A percentile compares a stretch with the other conserved stretches of the same genome.
phyloP scores from a whole-genome alignment of 2,113 vertebrate species.

The Dicentrarchus labrax region DNA sequence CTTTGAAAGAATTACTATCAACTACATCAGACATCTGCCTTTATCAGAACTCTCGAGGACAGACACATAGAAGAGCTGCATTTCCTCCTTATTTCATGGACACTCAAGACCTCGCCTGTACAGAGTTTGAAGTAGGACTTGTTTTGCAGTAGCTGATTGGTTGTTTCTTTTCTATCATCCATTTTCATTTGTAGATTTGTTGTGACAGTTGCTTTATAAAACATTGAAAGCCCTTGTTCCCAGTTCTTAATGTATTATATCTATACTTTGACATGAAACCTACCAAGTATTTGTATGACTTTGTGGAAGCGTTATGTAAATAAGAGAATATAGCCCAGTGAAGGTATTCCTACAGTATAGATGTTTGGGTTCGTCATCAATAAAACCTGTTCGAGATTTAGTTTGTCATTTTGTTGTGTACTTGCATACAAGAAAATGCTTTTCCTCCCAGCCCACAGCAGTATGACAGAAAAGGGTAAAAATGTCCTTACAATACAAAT shows the following conservation, averaged over 20 bases:
- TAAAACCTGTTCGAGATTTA: conserved; percentile 62
- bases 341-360: conserved; percentile 76
- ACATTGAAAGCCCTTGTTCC: conserved; percentile 58
- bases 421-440: no score
- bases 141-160: conserved; percentile 74
- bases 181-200: conserved; percentile 85
- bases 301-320: conserved; percentile 80
- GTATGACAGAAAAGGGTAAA: not conserved
- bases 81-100: conserved; percentile 59
- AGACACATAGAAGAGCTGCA: conserved; percentile 48
- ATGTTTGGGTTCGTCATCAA: conserved; percentile 82
- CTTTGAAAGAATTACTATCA: conserved; percentile 66
- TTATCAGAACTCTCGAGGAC: conserved; percentile 49
- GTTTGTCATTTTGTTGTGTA: not conserved
- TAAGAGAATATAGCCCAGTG: conserved; percentile 78
- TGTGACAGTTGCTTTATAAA: conserved; percentile 85
- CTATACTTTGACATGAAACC: conserved; percentile 78
- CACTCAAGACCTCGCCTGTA: conserved; percentile 69
- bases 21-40: conserved; percentile 52
- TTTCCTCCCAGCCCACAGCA: no score
- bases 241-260: conserved; percentile 81
- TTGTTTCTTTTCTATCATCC: conserved; percentile 70
- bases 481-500: not conserved
- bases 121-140: conserved; percentile 76
- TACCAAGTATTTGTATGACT: conserved; percentile 81